phyloP scores from a whole-genome alignment of 37 sponge, comb jelly and placozoan genomes.

The Spongilla lacustris region DNA sequence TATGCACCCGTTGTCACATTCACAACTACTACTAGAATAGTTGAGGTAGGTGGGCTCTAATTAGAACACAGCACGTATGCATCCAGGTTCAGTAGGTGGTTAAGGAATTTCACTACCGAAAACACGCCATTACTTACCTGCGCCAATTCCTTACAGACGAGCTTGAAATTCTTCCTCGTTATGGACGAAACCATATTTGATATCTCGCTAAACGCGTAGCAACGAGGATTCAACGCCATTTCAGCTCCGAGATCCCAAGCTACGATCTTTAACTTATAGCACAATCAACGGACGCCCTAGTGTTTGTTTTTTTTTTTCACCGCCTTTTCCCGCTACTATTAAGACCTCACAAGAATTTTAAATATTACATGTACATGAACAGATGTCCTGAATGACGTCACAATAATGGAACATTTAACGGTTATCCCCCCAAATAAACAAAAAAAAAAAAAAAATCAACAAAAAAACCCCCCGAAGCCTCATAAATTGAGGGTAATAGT shows the following conservation, averaged over 20 bases:
- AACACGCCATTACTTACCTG: conserved; percentile 39
- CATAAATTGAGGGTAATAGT: too few relatives aligned
- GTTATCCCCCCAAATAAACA: neutral
- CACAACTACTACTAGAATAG: neutral
- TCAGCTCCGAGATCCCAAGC: neutral
- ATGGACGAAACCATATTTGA: conserved; percentile 78
- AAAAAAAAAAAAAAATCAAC: neutral
- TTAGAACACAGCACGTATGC: neutral
- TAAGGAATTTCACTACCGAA: neutral
- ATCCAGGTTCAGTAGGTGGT: conserved; percentile 1
- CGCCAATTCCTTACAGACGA: conserved; percentile 74
- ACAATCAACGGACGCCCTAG: neutral
- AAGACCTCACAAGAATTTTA: neutral
- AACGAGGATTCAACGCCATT: conserved; percentile 85
- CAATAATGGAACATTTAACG: neutral
- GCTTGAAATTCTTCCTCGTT: conserved; percentile 88
- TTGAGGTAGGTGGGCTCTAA: neutral
- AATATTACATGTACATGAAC: conserved; percentile 1
- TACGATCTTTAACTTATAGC: neutral
- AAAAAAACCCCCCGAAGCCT: too few relatives aligned
- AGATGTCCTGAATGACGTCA: neutral
- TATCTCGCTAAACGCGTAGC: conserved; percentile 87
- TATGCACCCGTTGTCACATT: neutral
- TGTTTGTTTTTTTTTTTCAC: neutral
- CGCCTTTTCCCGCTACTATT: neutral